phyloP scores from a whole-genome alignment of 1,140 invertebrate genomes.

The Ruditapes philippinarum region DNA sequence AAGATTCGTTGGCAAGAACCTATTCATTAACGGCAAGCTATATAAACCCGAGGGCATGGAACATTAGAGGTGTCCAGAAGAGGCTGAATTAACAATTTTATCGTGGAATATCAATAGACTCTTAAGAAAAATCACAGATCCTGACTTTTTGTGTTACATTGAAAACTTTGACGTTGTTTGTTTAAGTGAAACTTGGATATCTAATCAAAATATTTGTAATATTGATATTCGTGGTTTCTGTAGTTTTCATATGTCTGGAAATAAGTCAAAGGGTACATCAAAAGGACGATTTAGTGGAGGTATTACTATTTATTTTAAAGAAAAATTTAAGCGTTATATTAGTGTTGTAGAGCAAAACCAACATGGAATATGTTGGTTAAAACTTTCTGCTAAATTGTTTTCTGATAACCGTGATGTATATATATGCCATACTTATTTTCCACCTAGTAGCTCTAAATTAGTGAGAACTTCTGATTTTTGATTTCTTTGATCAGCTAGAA shows the following conservation, averaged over 20 bases:
- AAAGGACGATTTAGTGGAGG: neutral
- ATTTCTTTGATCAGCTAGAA: constrained; percentile 30
- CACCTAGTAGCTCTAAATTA: neutral
- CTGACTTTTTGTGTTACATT: neutral
- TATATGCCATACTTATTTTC: constrained; percentile 6
- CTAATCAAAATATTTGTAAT: neutral
- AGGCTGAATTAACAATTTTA: neutral
- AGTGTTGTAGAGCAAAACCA: neutral
- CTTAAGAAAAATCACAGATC: neutral
- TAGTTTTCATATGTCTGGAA: neutral
- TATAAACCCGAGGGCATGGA: neutral
- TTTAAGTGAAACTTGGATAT: constrained; percentile 6
- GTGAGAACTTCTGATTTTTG: neutral
- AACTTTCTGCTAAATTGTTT: neutral
- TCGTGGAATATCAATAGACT: neutral
- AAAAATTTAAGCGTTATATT: neutral
- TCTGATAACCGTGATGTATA: neutral
- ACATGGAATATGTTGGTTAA: constrained; percentile 18
- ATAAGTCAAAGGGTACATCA: neutral
- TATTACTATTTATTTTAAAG: neutral
- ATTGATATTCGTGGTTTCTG: neutral
- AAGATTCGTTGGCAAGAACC: neutral
- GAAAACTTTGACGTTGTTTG: neutral
- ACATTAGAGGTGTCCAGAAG: neutral
- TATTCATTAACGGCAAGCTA: neutral